Percentiles rank a stretch among this genome's conserved stretches.
These are phyloP conservation scores for Phthorimaea operculella DNA, from an alignment of 1,140 invertebrate genomes.

Conservation along the genomic window DNA sequence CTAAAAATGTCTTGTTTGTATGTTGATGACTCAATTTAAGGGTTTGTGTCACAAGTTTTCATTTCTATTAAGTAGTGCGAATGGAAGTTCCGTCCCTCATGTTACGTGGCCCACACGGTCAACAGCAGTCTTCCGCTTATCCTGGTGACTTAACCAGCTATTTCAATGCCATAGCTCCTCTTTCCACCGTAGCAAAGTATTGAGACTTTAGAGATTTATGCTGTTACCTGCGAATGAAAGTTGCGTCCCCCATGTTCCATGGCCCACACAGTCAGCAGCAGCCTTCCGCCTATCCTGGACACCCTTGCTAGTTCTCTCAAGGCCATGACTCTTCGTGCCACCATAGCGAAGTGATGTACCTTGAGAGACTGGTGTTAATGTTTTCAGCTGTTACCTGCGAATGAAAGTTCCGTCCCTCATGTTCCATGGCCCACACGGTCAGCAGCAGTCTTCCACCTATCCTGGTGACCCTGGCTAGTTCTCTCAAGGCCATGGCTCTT, in stretches of 20 bases:
- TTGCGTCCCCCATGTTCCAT: slow-evolving; percentile 93
- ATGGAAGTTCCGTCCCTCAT: slow-evolving; percentile 82
- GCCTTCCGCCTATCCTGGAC: slow-evolving; percentile 86
- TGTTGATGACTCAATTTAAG: no score
- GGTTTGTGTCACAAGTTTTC: no score
- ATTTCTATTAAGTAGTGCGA: no score
- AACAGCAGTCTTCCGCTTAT: slow-evolving; percentile 94
- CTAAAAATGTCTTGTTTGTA: no score
- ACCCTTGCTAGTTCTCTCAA: slow-evolving; percentile 89
- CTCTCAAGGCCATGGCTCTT: slow-evolving; percentile 85
- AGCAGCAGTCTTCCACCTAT: slow-evolving; percentile 94
- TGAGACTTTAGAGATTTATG: no score
- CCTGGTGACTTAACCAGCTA: slow-evolving; percentile 88
- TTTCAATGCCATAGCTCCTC: slow-evolving; percentile 85
- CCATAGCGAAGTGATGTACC: slow-evolving; percentile 94
- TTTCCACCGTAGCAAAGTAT: slow-evolving; percentile 91
- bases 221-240: slow-evolving; percentile 73
- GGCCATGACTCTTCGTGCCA: slow-evolving; percentile 87
- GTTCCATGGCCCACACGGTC: slow-evolving; percentile 97
- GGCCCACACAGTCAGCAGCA: slow-evolving; percentile 97
- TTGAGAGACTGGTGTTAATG: no score
- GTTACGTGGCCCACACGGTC: slow-evolving; percentile 97
- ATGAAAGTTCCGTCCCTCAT: slow-evolving; percentile 82
- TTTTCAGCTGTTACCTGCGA: slow-evolving; percentile 74
- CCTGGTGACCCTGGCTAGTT: slow-evolving; percentile 86